Conservation (phyloP, 2,797 vertebrate species). For the Telmatherina bonti region DNA sequence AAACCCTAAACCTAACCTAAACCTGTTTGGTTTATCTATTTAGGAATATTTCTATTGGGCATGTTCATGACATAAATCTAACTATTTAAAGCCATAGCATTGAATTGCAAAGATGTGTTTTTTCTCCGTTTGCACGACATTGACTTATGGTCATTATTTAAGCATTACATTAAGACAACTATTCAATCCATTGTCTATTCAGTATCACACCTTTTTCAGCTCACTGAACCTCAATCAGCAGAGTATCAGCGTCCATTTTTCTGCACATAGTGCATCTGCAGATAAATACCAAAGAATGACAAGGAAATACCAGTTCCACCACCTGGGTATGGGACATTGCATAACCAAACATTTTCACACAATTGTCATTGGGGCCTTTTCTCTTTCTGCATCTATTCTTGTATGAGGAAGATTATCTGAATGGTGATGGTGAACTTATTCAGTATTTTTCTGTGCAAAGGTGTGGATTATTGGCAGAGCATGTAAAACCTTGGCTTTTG, state of each 20-base stretch:
- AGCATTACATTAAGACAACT: background rate
- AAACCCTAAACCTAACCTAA: background rate
- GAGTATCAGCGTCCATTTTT: too few relatives aligned
- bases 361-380: background rate
- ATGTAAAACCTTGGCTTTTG: background rate
- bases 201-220: background rate
- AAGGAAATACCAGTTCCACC: slow-evolving; percentile 8
- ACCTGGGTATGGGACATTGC: background rate
- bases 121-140: background rate
- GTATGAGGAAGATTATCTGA: background rate
- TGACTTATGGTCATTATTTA: background rate
- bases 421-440: slow-evolving; percentile 1
- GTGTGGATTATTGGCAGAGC: background rate
- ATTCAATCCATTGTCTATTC: too few relatives aligned
- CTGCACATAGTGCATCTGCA: background rate
- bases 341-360: background rate
- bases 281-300: background rate
- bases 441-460: background rate
- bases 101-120: background rate
- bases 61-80: background rate
- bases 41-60: background rate
- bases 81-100: background rate
- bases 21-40: background rate
- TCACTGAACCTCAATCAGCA: background rate
- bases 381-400: slow-evolving; percentile 1